Conservation (phyloP, 1,140 invertebrate genomes). For the Drosophila tsacasi region DNA sequence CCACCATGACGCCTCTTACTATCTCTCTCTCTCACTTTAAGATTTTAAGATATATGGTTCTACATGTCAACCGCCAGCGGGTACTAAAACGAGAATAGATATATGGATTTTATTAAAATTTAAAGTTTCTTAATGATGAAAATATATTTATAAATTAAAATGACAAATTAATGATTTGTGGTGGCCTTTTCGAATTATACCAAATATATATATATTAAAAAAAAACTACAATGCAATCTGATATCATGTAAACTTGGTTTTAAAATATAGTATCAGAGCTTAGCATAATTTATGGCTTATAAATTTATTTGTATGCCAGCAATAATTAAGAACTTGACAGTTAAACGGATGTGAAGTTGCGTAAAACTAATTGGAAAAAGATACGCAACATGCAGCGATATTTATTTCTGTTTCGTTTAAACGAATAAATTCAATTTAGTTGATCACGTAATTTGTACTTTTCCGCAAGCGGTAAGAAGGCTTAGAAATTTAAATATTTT, state of each 20-base stretch:
- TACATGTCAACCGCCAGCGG: constrained; percentile 53
- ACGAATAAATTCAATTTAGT: background rate
- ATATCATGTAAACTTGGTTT: no score
- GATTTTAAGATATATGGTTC: constrained; percentile 24
- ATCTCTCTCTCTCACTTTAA: constrained; percentile 12
- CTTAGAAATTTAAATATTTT: constrained; percentile 6
- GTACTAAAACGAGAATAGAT: constrained; percentile 12
- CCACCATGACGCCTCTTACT: constrained; percentile 68
- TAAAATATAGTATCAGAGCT: constrained; percentile 1
- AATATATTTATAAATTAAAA: no score
- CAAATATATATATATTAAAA: no score
- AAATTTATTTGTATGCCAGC: constrained; percentile 9
- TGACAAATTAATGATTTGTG: background rate
- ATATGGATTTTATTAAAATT: background rate
- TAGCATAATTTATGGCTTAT: constrained; percentile 28
- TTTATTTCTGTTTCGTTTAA: background rate
- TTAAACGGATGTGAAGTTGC: constrained; percentile 29
- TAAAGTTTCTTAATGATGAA: no score
- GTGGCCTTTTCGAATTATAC: background rate
- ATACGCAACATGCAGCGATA: background rate
- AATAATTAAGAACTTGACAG: constrained; percentile 34
- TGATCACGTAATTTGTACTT: background rate
- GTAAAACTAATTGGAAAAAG: constrained; percentile 32
- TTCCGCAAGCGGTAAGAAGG: constrained; percentile 6
- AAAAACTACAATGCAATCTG: background rate